Evolutionary conservation across 1,140 invertebrate genomes (phyloP).

Genomic region (Hormaphis cornu): DNA sequence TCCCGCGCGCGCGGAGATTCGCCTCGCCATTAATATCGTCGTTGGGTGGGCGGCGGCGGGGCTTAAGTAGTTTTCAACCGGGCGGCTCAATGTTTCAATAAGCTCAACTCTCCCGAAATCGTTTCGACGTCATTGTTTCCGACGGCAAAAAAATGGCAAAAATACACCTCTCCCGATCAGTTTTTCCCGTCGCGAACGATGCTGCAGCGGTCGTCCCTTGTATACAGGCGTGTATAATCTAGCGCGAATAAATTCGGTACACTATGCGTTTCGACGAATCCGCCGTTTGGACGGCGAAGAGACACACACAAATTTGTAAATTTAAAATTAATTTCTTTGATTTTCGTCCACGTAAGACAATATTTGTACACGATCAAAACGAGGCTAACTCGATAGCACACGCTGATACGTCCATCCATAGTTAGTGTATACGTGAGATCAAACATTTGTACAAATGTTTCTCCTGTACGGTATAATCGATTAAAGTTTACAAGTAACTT

Average conservation of each 20-base stretch:
- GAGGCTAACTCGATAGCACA: too few relatives aligned
- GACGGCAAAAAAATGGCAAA: not conserved
- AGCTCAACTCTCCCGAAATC: slow-evolving; percentile 9
- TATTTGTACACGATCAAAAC: too few relatives aligned
- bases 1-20: not conserved
- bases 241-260: not conserved
- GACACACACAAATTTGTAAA: too few relatives aligned
- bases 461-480: too few relatives aligned
- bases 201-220: not conserved
- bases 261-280: not conserved
- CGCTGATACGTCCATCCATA: too few relatives aligned
- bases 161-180: not conserved
- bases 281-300: too few relatives aligned
- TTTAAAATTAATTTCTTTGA: too few relatives aligned
- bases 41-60: not conserved
- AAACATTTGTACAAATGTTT: too few relatives aligned
- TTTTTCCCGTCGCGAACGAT: not conserved
- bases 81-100: slow-evolving; percentile 23
- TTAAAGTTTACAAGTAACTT: too few relatives aligned
- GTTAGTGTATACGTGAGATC: too few relatives aligned
- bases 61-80: slow-evolving; percentile 24
- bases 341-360: too few relatives aligned
- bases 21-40: slow-evolving; percentile 14
- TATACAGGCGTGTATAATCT: not conserved
- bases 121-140: not conserved